Base-by-base conservation (phyloP, 2,113 vertebrate genomes). In the Urocolius indicus region DNA sequence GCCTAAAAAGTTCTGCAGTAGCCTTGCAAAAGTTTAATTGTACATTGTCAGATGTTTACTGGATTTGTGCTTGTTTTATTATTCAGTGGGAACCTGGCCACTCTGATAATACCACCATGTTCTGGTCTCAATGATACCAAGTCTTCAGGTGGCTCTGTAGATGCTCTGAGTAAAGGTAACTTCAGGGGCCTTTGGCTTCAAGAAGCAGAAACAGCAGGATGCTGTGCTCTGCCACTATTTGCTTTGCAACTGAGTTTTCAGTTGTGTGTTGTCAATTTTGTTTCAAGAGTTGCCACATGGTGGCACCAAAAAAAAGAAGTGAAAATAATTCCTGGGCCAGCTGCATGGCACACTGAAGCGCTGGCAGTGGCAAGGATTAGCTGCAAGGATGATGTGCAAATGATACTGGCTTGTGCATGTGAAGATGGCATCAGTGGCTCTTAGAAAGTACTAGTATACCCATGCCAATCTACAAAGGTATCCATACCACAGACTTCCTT, bases 81-180 rank as follows among this genome's bases (percentile, higher is more conserved):
- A 23, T 13, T 54, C 27, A 15, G 0, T 22, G 41, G 13, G 63
- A 68, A 46, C 8, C 8, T 2, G 2, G 4, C 20, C 17, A 4
- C 32, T 18, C 16, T 23, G 27, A 9, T 43, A 71, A 24, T 63
- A 36, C 61, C 74, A 19, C 30, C 7, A 3, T 3, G 22, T n/a
- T 38, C 52, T 46, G 43, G 24, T 18, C 13, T 27, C 61, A 10
- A 8, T 1, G 36, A 38, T 15, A 24, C 10, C 36, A 11, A 7
- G 26, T 19, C 51, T 45, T 52, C 62, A n/a, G 34, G 34, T 5
- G 20, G 26, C 18, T 22, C 10, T 10, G 3, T 1, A 14, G 11
- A 7, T 38, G n/a, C 18, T 1, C n/a, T 1, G 3, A 36, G n/a
- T 11, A 41, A 45, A 16, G 41, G 69, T 11, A 9, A 6, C 48